Base-by-base conservation (phyloP, 2,797 vertebrate species). In the Sphenodon punctatus region DNA sequence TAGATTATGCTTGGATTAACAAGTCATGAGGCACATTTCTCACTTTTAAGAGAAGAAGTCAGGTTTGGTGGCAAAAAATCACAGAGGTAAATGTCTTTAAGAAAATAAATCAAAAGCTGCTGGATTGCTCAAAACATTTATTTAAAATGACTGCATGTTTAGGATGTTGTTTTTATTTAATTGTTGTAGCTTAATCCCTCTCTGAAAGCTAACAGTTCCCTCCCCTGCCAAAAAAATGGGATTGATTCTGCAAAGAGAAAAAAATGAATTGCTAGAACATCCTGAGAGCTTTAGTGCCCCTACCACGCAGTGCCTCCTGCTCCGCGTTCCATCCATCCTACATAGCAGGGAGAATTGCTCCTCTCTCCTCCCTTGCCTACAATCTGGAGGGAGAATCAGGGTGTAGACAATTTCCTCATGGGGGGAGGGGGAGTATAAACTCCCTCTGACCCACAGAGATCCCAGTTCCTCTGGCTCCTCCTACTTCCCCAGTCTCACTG, bases 1-100 rank as follows among this genome's bases (percentile, higher is more conserved):
- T 92, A 99, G 99, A 99, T 99, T 82, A 99, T 99, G 97, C 96
- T 99, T 95, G 99, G 98, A 90, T 96, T 99, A 94, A 98, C 98
- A 92, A 99, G 98, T 95, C 99, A 99, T 8, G 98, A 99, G 93
- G 97, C 97, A 81, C 97, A 99, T 88, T 99, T 99, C 92, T 99
- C 98, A 59, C 97, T 99, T 88, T 96, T 99, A 94, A 97, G 99
- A 97, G 99, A 99, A 95, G 99, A 99, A 94, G 98, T 99, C 81
- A 97, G 98, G 83, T 99, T 99, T 81, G 98, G 98, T 94, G 98
- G 98, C 75, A 99, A 98, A 94, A 99, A 99, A 93, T 94, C 96
- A 85, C 98, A 99, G 95, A 98, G 98, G 98, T 97, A 92, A 93
- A 76, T 63, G 85, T 27, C 11, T 89, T 17, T 83, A 79, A 84